Percentiles rank a stretch among this genome's conserved stretches.
phyloP scores from a whole-genome alignment of 1,140 invertebrate species.

The Drosophila mayri region DNA sequence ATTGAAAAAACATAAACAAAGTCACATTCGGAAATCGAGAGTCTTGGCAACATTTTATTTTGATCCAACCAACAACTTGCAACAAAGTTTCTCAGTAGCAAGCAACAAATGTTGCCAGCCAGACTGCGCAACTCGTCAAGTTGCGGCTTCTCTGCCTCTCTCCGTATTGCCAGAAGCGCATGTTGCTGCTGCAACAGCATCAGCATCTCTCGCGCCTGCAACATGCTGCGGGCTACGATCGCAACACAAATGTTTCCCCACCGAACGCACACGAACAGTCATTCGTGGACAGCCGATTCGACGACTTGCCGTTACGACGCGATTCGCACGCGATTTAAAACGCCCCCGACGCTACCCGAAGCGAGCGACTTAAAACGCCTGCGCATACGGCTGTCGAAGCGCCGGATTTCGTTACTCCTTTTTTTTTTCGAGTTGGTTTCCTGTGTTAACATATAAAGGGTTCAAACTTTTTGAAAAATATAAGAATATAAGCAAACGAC shows the following conservation, averaged over 20 bases:
- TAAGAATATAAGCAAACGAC: neutral
- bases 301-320: constrained; percentile 69
- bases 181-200: constrained; percentile 9
- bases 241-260: constrained; percentile 12
- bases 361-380: constrained; percentile 44
- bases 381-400: constrained; percentile 53
- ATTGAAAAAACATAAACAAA: constrained; percentile 3
- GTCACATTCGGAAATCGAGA: neutral
- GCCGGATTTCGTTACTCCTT: constrained; percentile 5
- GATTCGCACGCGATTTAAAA: constrained; percentile 57
- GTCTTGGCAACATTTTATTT: constrained; percentile 23
- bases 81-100: constrained; percentile 37
- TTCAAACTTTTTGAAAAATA: neutral
- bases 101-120: constrained; percentile 29
- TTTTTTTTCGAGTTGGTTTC: constrained; percentile 26
- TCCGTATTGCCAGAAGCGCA: neutral
- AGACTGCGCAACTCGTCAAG: constrained; percentile 54
- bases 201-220: constrained; percentile 11
- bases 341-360: constrained; percentile 23
- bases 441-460: neutral
- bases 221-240: constrained; percentile 61
- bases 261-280: constrained; percentile 65
- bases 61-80: constrained; percentile 5
- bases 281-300: constrained; percentile 68
- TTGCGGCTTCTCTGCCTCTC: neutral